Base-by-base conservation (phyloP, 2,888 invertebrate species). In the Malacosoma neustria region DNA sequence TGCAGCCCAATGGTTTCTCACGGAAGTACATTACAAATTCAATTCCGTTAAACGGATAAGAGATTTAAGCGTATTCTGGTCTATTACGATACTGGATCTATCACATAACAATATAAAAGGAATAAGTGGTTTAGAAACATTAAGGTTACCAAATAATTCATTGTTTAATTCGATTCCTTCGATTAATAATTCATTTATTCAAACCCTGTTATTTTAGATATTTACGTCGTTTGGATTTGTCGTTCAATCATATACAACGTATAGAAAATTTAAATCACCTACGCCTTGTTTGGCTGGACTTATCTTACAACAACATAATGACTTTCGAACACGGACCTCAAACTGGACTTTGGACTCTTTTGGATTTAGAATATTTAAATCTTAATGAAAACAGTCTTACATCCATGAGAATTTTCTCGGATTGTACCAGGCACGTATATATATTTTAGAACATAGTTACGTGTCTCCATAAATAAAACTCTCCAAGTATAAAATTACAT, bases 61-160 rank as follows among this genome's bases (percentile, higher is more conserved):
- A 32, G 87, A 90, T 61, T 60, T 91, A 15, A 73, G 66, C 7
- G 57, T 61, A 12, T 90, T 90, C 59, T 91, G 91, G 91, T 89
- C 90, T 3, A 76, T 91, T 3, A 85, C 88, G 1, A 65, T 86
- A 35, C 70, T 91, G 38, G 87, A 90, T 67, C 58, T 91, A 38
- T 89, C 90, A 0, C 87, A 89, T 49, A 91, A 91, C 57, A 74
- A 80, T 34, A 89, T 91, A 37, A 82, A 79, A 46, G 50, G 48
- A 38, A 90, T 91, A 36, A 67, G 55, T 36, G 89, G 89, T 12
- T 57, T 90, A 15, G 65, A 87, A 37, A 80, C 67, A 43, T 74
- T 90, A 37, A 87, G 72, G 89, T 89, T 47, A 43, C 29, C 5
- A 22, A 22, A 22, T 5, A 7, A 22, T 22, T 22, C 9, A 22